A percentile compares a stretch with the other conserved stretches of the same genome.
Evolutionary conservation across 30 jellyfish, hydroid and myxozoan genomes (phyloP).

Genomic region (Turritopsis rubra): DNA sequence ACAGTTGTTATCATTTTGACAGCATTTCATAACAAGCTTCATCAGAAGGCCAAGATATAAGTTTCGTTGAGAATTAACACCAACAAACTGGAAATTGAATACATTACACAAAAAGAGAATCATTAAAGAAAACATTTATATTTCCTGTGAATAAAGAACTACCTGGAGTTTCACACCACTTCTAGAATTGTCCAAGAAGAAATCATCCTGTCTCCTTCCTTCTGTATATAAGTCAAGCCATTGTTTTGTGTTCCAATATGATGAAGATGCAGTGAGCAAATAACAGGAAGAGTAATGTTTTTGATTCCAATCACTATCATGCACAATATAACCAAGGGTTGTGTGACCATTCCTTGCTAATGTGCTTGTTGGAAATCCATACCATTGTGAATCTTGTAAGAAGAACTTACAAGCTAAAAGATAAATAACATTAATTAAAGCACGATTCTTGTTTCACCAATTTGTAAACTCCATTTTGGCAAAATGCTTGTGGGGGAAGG

Average conservation of each 20-base stretch:
- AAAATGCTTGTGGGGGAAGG: too few species aligned
- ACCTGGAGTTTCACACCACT: not conserved
- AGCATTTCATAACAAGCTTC: not conserved
- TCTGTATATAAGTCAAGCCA: not conserved
- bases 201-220: not conserved
- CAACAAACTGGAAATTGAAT: not conserved
- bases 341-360: constrained; percentile 2
- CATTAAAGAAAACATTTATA: too few species aligned
- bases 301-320: not conserved
- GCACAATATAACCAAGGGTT: constrained; percentile 6
- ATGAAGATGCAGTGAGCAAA: not conserved
- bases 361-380: not conserved
- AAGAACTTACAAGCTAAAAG: not conserved
- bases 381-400: constrained; percentile 2
- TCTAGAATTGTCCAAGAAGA: not conserved
- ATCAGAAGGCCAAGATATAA: constrained; percentile 5
- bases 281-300: not conserved
- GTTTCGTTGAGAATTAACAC: not conserved
- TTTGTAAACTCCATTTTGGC: too few species aligned
- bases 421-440: too few species aligned
- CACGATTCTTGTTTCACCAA: not conserved
- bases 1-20: not conserved
- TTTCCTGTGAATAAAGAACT: too few species aligned
- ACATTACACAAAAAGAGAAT: not conserved
- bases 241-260: not conserved